Evolutionary conservation across 2,113 vertebrate genomes (phyloP), one percentile per base, ranked within the genome.

Genomic region (Tursiops truncatus): DNA sequence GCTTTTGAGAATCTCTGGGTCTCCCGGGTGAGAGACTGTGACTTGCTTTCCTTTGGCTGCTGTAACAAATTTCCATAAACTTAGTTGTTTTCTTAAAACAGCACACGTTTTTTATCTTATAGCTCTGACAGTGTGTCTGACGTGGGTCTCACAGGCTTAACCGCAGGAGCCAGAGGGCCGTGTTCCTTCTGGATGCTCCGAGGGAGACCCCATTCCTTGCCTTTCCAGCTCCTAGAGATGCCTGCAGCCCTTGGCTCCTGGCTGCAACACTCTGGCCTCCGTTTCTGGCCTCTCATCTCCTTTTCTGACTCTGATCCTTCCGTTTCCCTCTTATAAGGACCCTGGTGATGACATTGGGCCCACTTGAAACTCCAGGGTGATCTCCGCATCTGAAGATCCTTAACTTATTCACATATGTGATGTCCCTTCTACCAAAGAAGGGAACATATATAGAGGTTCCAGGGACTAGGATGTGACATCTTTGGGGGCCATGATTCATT

Each of bases 401-500:
- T 25, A 33, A 62, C 4, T 85, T 25, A 73, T 36, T 20, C 17
- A 8, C 4, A 85, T 47, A 18, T 65, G 38, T 3, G 33, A 26
- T 11, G 21, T 68, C 2, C 1, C 8, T 58, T 62, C 25, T 47
- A 33, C 26, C 28, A 7, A 1, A 2, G 17, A 41, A 70, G 33
- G 44, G 25, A 38, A 41, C 36, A 26, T 15, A 8, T 41, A 50
- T 33, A 5, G 3, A 28, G 63, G 85, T 36, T 6, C 28, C 20
- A 56, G 62, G 33, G 26, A 31, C 50, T 38, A 31, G 23, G 21
- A 41, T 4, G 2, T 17, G 15, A 18, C 36, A 26, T 68, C n/a
- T 74, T 31, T 1, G 63, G n/a, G 6, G 21, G 17, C 2, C 13
- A n/a, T 63, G 31, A 9, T 31, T 1, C 6, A 20, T 2, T 20